Percentiles rank a stretch among this genome's conserved stretches.
These are phyloP conservation scores for Scaeva pyrastri DNA, from an alignment of 2,888 invertebrate genomes.

Conservation along the genomic window DNA sequence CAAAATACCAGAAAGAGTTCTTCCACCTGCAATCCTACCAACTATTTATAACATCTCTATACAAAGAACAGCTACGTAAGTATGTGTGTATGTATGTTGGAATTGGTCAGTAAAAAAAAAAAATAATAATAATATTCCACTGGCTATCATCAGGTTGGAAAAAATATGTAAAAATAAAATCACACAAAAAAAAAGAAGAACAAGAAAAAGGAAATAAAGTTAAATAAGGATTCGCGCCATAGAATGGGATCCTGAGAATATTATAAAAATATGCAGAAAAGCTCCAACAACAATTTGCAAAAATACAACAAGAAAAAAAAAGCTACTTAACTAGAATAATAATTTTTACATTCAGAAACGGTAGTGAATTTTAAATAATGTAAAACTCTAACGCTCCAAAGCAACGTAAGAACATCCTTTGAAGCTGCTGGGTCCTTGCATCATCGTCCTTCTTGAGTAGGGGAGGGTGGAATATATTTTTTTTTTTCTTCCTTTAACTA, in stretches of 20 bases:
- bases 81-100: slow-evolving; percentile 16
- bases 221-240: slow-evolving; percentile 63
- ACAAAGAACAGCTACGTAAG: neutral
- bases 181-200: neutral
- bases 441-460: neutral
- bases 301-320: slow-evolving; percentile 5
- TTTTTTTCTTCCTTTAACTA: slow-evolving; percentile 32
- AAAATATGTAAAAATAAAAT: slow-evolving; percentile 15
- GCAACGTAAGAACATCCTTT: slow-evolving; percentile 22
- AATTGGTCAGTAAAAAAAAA: slow-evolving; percentile 8
- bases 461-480: neutral
- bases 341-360: slow-evolving; percentile 57
- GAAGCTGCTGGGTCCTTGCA: slow-evolving; percentile 9
- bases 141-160: slow-evolving; percentile 59
- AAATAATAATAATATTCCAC: neutral
- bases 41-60: slow-evolving; percentile 9
- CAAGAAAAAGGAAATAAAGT: slow-evolving; percentile 50
- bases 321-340: slow-evolving; percentile 74
- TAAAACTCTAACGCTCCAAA: slow-evolving; percentile 15
- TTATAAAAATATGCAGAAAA: slow-evolving; percentile 18
- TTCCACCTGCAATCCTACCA: slow-evolving; percentile 34
- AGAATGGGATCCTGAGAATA: neutral
- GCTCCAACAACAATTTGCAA: slow-evolving; percentile 26
- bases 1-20: slow-evolving; percentile 1
- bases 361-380: slow-evolving; percentile 67